Evolutionary conservation across 2,797 vertebrate genomes (phyloP).

Genomic region (Sebastes steindachneri): DNA sequence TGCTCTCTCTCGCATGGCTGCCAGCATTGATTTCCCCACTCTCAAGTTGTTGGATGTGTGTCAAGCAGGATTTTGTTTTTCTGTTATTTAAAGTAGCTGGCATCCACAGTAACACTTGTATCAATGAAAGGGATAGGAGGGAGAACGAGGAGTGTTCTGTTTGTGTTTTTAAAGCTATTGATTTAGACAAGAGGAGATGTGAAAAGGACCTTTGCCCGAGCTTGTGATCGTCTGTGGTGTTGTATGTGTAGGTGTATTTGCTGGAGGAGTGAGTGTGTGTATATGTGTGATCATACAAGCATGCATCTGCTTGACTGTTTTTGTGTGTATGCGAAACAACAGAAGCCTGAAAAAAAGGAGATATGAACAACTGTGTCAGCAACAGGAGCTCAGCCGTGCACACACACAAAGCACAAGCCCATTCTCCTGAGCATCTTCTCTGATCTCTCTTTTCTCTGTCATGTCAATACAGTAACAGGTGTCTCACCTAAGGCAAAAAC

Average conservation of each 20-base stretch:
- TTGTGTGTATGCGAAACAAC: conserved; percentile 21
- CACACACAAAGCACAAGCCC: conserved; percentile 57
- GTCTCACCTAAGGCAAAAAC: conserved; percentile 76
- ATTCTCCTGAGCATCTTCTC: conserved; percentile 68
- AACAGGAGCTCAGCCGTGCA: conserved; percentile 39
- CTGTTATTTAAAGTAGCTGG: conserved; percentile 56
- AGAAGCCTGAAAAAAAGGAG: conserved; percentile 9
- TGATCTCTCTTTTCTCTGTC: conserved; percentile 70
- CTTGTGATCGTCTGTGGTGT: conserved; percentile 33
- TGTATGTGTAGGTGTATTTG: conserved; percentile 29
- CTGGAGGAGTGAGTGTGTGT: conserved; percentile 15
- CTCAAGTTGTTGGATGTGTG: conserved; percentile 21
- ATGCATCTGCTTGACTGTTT: conserved; percentile 24
- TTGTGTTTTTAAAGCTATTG: conserved; percentile 48
- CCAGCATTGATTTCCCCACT: conserved; percentile 60
- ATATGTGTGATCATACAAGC: conserved; percentile 11
- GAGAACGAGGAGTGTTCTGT: conserved; percentile 20
- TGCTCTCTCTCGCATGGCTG: conserved; percentile 46
- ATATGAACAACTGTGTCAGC: conserved; percentile 55
- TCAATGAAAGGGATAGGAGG: conserved; percentile 26
- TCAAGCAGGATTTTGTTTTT: conserved; percentile 37
- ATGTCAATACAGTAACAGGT: conserved; percentile 74
- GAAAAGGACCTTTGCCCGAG: conserved; percentile 41
- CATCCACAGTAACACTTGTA: conserved; percentile 51
- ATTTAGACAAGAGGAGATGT: conserved; percentile 52